phyloP scores from a whole-genome alignment of 1,140 invertebrate species.

The Drosophila ironensis region DNA sequence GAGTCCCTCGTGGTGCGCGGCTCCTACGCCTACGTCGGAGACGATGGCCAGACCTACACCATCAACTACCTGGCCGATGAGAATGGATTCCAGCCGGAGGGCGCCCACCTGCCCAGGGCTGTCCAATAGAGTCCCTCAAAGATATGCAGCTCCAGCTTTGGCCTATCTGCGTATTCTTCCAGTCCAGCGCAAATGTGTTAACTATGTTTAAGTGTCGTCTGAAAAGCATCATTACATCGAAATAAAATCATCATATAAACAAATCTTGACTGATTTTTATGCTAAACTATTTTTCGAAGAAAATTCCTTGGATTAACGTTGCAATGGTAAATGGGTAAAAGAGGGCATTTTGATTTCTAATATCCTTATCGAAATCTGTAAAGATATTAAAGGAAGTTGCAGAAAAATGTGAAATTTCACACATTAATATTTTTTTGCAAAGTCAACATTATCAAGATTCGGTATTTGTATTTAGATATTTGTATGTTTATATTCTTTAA shows the following conservation, averaged over 20 bases:
- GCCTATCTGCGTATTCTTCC: constrained; percentile 1
- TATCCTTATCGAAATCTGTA: too few relatives aligned
- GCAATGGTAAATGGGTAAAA: too few relatives aligned
- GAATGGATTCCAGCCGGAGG: constrained; percentile 88
- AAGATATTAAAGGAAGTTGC: too few relatives aligned
- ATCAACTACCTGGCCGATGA: constrained; percentile 89
- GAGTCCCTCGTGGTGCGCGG: constrained; percentile 84
- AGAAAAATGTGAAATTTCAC: too few relatives aligned
- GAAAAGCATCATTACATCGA: constrained; percentile 22
- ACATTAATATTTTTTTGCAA: too few relatives aligned
- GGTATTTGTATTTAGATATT: too few relatives aligned
- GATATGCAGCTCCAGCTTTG: neutral
- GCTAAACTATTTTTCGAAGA: too few relatives aligned
- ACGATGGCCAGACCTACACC: constrained; percentile 87
- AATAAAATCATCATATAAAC: constrained; percentile 7
- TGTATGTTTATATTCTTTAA: too few relatives aligned
- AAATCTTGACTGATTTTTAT: neutral
- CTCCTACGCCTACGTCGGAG: constrained; percentile 84
- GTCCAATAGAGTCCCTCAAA: constrained; percentile 35
- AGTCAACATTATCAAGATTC: too few relatives aligned
- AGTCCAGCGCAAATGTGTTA: constrained; percentile 49
- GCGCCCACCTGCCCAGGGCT: constrained; percentile 83
- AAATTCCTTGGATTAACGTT: too few relatives aligned
- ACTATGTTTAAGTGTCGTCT: constrained; percentile 59
- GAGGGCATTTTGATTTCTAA: too few relatives aligned